phyloP scores from a whole-genome alignment of 2,797 vertebrate species.

The Sebastes miniatus region DNA sequence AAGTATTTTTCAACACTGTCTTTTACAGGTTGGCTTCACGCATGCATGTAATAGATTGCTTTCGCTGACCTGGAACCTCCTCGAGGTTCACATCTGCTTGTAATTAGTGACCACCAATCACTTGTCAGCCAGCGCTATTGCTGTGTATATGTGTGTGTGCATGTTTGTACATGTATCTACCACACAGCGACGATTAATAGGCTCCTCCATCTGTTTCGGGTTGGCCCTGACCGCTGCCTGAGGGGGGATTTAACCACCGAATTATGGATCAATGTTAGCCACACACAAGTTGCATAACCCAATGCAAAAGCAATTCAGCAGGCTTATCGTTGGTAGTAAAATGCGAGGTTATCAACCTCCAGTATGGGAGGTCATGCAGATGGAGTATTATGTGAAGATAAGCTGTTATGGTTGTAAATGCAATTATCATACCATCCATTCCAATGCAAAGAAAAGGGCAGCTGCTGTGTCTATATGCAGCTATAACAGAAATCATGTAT shows the following conservation, averaged over 20 bases:
- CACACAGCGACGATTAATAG: constrained; percentile 39
- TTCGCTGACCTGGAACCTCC: constrained; percentile 64
- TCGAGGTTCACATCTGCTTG: constrained; percentile 70
- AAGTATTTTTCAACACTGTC: constrained; percentile 27
- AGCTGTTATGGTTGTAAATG: neutral
- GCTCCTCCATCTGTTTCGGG: constrained; percentile 52
- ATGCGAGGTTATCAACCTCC: constrained; percentile 17
- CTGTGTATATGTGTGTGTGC: constrained; percentile 6
- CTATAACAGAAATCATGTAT: neutral
- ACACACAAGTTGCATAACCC: constrained; percentile 13
- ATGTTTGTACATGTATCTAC: constrained; percentile 40
- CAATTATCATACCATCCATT: constrained; percentile 24
- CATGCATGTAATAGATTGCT: constrained; percentile 61
- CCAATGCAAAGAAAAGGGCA: neutral
- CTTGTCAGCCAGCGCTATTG: constrained; percentile 11
- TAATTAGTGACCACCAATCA: constrained; percentile 66
- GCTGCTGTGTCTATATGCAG: neutral
- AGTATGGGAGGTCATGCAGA: neutral
- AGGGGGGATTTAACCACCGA: constrained; percentile 26
- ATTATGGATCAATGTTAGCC: constrained; percentile 22
- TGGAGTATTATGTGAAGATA: neutral
- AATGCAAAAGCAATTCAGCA: neutral
- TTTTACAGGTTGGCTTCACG: constrained; percentile 43
- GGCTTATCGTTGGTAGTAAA: constrained; percentile 16
- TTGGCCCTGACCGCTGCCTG: constrained; percentile 9